Conservation (phyloP, 2,888 invertebrate species). For the Cheilosia pagana region DNA sequence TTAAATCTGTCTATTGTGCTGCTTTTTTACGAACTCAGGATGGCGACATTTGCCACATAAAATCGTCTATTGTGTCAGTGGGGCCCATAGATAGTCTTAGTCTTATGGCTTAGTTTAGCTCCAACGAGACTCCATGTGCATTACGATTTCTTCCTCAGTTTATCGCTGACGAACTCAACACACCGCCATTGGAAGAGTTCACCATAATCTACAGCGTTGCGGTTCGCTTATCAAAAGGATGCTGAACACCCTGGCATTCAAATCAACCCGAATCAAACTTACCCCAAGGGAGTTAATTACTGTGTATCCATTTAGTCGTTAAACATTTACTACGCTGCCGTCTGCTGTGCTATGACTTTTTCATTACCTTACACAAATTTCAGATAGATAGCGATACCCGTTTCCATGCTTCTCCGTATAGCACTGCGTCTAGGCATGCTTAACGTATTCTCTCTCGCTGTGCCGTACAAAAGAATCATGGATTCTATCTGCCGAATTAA, state of each 20-base stretch:
- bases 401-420: not conserved
- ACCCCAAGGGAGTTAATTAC: constrained; percentile 19
- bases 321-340: constrained; percentile 4
- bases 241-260: not conserved
- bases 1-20: no score
- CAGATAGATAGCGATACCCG: not conserved
- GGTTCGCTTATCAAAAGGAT: not conserved
- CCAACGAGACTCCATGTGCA: no score
- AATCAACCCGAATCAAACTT: constrained; percentile 29
- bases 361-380: not conserved
- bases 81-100: no score
- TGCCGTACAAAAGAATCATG: constrained; percentile 19
- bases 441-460: not conserved
- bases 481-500: constrained; percentile 46
- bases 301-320: constrained; percentile 22
- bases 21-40: no score
- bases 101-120: no score
- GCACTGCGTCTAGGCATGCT: not conserved
- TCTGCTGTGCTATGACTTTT: not conserved
- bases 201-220: no score
- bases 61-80: no score
- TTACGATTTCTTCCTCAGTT: no score
- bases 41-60: no score
- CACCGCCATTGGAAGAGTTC: no score
- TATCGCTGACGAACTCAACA: no score